Percentiles rank a stretch among this genome's conserved stretches.
phyloP scores from a whole-genome alignment of 2,113 vertebrate genomes.

The Crotalus viridis region DNA sequence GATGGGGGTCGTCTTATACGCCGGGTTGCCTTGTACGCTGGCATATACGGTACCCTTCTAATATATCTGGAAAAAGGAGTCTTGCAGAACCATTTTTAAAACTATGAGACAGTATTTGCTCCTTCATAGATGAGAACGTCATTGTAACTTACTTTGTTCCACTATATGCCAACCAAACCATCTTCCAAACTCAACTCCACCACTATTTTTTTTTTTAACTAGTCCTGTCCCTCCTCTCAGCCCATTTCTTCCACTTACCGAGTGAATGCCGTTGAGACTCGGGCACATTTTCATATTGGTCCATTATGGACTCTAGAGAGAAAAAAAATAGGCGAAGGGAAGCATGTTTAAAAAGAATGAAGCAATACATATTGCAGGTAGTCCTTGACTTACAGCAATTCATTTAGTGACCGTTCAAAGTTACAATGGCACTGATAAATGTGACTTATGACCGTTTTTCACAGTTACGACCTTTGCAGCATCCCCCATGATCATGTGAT shows the following conservation, averaged over 20 bases:
- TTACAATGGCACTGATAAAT: no score
- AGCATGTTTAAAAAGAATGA: background rate
- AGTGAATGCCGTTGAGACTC: constrained; percentile 1
- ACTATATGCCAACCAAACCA: background rate
- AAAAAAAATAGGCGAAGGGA: background rate
- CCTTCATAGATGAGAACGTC: background rate
- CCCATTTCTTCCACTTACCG: background rate
- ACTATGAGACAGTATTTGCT: background rate
- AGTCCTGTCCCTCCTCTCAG: background rate
- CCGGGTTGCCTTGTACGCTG: no score
- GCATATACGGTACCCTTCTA: background rate
- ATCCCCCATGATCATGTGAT: no score
- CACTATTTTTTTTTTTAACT: background rate
- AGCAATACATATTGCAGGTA: background rate
- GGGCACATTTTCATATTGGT: constrained; percentile 13
- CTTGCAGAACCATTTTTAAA: background rate
- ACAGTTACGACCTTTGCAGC: no score
- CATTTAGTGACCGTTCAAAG: no score
- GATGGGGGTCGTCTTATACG: no score
- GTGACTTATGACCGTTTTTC: no score
- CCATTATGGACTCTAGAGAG: constrained; percentile 1
- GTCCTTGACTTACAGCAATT: no score
- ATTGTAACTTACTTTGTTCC: background rate
- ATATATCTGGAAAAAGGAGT: background rate
- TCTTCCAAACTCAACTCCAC: background rate